Conservation (phyloP, 2,888 invertebrate genomes). For the Cantharis rustica region DNA sequence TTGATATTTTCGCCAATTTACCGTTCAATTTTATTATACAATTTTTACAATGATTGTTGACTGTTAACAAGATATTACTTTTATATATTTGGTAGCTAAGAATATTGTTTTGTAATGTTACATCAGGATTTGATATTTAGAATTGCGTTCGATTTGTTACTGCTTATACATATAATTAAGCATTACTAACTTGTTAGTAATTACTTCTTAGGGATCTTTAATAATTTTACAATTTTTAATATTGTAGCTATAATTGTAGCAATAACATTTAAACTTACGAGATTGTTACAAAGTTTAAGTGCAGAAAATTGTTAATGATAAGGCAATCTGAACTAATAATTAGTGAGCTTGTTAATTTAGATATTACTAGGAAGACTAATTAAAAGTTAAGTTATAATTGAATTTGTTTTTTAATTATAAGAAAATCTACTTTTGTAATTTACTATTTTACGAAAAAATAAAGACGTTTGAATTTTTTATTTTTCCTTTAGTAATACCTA, state of each 20-base stretch:
- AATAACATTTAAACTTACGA: slow-evolving; percentile 21
- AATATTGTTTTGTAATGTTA: not conserved
- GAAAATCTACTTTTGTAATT: slow-evolving; percentile 24
- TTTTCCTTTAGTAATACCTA: not conserved
- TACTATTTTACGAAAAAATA: slow-evolving; percentile 20
- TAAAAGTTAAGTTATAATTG: slow-evolving; percentile 24
- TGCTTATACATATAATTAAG: not conserved
- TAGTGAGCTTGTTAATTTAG: slow-evolving; percentile 21
- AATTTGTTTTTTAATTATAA: slow-evolving; percentile 22
- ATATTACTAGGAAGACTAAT: slow-evolving; percentile 25
- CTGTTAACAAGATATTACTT: slow-evolving; percentile 13
- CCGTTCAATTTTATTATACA: not conserved
- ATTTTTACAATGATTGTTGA: not conserved
- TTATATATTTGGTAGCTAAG: not conserved
- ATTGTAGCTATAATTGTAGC: slow-evolving; percentile 25
- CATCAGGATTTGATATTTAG: not conserved
- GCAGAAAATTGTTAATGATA: slow-evolving; percentile 17
- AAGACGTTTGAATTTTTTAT: slow-evolving; percentile 10
- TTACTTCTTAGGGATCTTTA: not conserved
- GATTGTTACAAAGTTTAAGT: slow-evolving; percentile 7
- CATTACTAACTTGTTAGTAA: not conserved
- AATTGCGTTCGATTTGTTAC: not conserved
- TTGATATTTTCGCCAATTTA: not conserved
- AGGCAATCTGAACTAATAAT: slow-evolving; percentile 12
- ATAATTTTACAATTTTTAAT: not conserved